These are phyloP conservation scores for Euproctis similis DNA, from an alignment of 2,888 invertebrate genomes.

Conservation along the genomic window DNA sequence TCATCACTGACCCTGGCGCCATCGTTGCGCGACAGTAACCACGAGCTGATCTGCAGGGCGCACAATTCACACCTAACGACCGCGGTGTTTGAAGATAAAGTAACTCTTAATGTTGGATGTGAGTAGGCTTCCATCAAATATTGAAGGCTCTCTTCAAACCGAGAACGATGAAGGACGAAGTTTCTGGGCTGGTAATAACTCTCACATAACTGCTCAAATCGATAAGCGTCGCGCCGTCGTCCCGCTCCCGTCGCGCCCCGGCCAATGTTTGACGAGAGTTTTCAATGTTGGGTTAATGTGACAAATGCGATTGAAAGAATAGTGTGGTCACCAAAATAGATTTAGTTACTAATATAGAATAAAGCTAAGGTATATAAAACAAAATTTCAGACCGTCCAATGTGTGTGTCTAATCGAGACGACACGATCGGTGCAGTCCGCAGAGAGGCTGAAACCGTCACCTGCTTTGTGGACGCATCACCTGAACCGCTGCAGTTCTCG, in stretches of 20 bases:
- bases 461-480: conserved; percentile 48
- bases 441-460: conserved; percentile 40
- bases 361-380: too few species aligned
- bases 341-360: too few species aligned
- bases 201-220: too few species aligned
- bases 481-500: conserved; percentile 50
- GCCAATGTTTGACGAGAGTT: too few species aligned
- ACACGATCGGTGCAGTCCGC: conserved; percentile 34
- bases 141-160: too few species aligned
- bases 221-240: too few species aligned
- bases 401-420: conserved; percentile 35
- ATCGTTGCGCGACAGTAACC: conserved; percentile 38
- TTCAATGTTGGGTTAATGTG: too few species aligned
- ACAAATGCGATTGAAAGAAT: too few species aligned
- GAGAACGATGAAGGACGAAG: too few species aligned
- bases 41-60: conserved; percentile 45
- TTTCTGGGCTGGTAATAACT: too few species aligned
- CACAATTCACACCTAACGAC: conserved; percentile 38
- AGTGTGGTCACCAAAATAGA: too few species aligned
- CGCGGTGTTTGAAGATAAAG: conserved; percentile 38
- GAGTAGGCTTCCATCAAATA: conserved; percentile 32
- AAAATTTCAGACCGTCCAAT: conserved; percentile 45
- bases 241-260: too few species aligned
- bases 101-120: conserved; percentile 56
- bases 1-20: conserved; percentile 54